Evolutionary conservation across 2,888 invertebrate species (phyloP).

Genomic region (Clunio marinus): DNA sequence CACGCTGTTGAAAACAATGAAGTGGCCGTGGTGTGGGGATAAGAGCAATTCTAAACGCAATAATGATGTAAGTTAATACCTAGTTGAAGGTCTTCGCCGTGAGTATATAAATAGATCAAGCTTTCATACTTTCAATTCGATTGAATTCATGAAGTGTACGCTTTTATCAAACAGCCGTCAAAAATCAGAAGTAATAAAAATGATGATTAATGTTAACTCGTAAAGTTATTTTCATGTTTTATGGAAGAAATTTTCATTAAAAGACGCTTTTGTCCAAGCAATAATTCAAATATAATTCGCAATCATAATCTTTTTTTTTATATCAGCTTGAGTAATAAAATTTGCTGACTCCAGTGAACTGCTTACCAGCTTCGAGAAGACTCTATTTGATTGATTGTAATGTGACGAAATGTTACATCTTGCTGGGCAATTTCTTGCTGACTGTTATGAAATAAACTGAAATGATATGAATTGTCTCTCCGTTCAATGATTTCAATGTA

Average conservation of each 20-base stretch:
- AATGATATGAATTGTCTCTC: no score
- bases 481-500: no score
- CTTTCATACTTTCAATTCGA: no score
- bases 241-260: conserved; percentile 3
- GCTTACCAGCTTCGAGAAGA: neutral
- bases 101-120: no score
- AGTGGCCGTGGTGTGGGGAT: conserved; percentile 54
- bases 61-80: conserved; percentile 46
- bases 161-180: no score
- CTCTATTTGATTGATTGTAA: conserved; percentile 13
- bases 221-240: neutral
- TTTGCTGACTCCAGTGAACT: conserved; percentile 5
- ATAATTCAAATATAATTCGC: neutral
- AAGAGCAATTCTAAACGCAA: conserved; percentile 46
- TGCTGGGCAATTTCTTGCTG: neutral
- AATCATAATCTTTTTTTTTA: neutral
- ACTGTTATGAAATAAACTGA: neutral
- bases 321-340: neutral
- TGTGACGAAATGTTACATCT: neutral
- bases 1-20: conserved; percentile 62
- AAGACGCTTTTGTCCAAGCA: neutral
- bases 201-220: neutral
- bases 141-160: no score
- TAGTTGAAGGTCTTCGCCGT: no score
- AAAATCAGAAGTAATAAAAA: neutral